These are phyloP conservation scores for Drosophila rubida DNA, from an alignment of 2,888 invertebrate genomes.

Conservation along the genomic window DNA sequence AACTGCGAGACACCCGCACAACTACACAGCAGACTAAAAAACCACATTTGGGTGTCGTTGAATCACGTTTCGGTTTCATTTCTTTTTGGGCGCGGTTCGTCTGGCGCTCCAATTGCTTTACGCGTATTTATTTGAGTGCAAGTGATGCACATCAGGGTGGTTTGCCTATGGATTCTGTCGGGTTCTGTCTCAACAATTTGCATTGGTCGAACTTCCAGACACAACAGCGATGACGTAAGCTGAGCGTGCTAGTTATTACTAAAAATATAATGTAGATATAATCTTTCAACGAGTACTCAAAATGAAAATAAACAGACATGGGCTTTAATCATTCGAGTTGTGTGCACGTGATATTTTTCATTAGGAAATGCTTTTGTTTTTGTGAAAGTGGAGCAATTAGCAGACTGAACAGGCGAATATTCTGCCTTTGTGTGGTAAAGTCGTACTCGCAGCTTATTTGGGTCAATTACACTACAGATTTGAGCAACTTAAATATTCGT, in stretches of 20 bases:
- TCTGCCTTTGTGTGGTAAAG: conserved; percentile 1
- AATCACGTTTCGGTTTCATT: conserved; percentile 22
- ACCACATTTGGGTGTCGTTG: conserved; percentile 33
- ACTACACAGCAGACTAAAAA: neutral
- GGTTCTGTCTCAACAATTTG: conserved; percentile 8
- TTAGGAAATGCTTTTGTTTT: conserved; percentile 32
- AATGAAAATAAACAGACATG: neutral
- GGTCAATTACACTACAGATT: conserved; percentile 50
- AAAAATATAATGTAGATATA: conserved; percentile 6
- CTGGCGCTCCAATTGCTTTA: neutral
- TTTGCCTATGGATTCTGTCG: neutral
- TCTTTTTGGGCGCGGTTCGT: conserved; percentile 45
- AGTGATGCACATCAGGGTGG: conserved; percentile 29
- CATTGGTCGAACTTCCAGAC: conserved; percentile 1
- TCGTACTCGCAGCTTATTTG: conserved; percentile 28
- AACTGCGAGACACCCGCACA: conserved; percentile 17
- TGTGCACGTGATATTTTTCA: conserved; percentile 36
- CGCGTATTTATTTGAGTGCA: conserved; percentile 40
- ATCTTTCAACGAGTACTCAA: conserved; percentile 8
- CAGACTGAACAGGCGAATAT: conserved; percentile 1
- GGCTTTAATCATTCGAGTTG: conserved; percentile 11
- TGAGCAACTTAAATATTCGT: conserved; percentile 18
- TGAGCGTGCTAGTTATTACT: conserved; percentile 2
- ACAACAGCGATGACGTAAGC: conserved; percentile 29
- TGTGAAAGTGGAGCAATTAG: conserved; percentile 31